phyloP scores from a whole-genome alignment of 2,888 invertebrate species.

The Clunio marinus region DNA sequence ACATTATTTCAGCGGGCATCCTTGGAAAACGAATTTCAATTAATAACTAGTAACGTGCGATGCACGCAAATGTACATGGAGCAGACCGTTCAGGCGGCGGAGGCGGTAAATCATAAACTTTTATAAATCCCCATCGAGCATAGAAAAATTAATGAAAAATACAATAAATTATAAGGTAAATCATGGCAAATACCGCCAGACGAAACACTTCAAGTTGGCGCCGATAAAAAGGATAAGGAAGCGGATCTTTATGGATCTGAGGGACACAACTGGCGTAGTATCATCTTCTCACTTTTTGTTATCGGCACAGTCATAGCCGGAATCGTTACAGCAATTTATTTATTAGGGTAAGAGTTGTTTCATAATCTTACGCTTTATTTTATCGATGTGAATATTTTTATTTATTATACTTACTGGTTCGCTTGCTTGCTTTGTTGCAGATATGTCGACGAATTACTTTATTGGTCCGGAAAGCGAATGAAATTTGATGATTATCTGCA shows the following conservation, averaged over 20 bases:
- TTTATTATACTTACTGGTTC: not conserved
- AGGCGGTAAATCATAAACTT: constrained; percentile 33
- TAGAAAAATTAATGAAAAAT: not conserved
- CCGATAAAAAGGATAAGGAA: constrained; percentile 68
- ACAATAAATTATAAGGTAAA: constrained; percentile 48
- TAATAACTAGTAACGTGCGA: constrained; percentile 29
- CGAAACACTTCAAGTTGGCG: constrained; percentile 86
- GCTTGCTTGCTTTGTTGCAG: constrained; percentile 48
- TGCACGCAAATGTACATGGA: constrained; percentile 32
- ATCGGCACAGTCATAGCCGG: constrained; percentile 83
- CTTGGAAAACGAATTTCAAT: constrained; percentile 37
- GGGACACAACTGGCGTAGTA: constrained; percentile 86
- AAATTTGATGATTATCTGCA: constrained; percentile 79
- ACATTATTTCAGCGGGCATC: constrained; percentile 23
- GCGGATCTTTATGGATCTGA: constrained; percentile 75
- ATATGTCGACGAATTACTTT: constrained; percentile 83
- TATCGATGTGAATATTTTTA: not conserved
- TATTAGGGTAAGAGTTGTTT: constrained; percentile 63
- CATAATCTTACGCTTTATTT: not conserved
- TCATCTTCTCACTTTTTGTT: constrained; percentile 79
- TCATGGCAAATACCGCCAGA: constrained; percentile 90
- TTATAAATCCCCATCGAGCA: not conserved
- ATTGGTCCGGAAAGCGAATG: constrained; percentile 84
- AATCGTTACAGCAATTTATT: constrained; percentile 82
- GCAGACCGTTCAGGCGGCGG: constrained; percentile 28